phyloP scores from a whole-genome alignment of 1,140 invertebrate genomes.

The Rhopalosiphum maidis region DNA sequence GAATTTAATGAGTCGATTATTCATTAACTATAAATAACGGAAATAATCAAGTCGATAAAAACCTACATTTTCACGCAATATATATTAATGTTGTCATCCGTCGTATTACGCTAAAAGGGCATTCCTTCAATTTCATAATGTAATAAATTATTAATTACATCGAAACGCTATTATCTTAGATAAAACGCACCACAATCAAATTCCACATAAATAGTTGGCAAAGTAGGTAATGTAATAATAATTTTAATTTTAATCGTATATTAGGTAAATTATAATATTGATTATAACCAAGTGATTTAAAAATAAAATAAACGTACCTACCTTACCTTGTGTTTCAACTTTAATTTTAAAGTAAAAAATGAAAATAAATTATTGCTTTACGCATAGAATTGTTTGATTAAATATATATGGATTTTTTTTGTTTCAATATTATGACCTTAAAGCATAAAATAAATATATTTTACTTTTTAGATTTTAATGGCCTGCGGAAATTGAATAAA shows the following conservation, averaged over 20 bases:
- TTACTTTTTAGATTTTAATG: too few relatives aligned
- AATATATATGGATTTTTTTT: too few relatives aligned
- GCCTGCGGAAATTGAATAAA: too few relatives aligned
- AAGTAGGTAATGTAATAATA: slow-evolving; percentile 6
- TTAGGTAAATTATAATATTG: neutral
- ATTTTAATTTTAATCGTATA: neutral
- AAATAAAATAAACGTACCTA: neutral
- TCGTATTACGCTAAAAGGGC: neutral
- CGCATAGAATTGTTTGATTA: too few relatives aligned
- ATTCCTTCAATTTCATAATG: neutral
- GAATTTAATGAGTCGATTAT: neutral
- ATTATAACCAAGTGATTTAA: neutral
- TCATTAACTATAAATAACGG: neutral
- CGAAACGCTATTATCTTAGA: neutral
- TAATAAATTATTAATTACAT: slow-evolving; percentile 16
- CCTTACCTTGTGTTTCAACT: neutral
- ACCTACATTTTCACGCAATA: neutral
- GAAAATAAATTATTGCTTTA: too few relatives aligned
- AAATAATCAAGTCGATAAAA: neutral
- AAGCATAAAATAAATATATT: too few relatives aligned
- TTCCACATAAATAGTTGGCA: neutral
- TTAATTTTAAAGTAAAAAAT: neutral
- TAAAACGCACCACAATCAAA: neutral
- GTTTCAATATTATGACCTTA: too few relatives aligned
- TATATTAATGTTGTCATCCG: neutral